A percentile compares a stretch with the other conserved stretches of the same genome.
Conservation (phyloP, 2,113 vertebrate genomes). For the Aramus guarauna region DNA sequence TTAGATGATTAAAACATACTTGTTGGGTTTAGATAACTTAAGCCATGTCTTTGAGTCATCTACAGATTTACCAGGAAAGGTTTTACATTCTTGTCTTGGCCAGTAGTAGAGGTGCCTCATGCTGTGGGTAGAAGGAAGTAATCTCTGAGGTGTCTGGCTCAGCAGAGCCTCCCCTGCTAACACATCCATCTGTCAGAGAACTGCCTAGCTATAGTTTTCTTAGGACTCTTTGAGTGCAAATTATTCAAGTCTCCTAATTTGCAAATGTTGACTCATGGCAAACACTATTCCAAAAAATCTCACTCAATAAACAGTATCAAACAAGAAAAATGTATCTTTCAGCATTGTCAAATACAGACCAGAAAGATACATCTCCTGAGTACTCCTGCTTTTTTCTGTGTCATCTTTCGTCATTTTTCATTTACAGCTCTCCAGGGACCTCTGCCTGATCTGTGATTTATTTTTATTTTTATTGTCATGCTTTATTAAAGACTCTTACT, state of each 20-base stretch:
- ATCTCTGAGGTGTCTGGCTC: not conserved
- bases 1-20: not conserved
- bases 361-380: not conserved
- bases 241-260: not conserved
- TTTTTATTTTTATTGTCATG: not conserved
- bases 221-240: not conserved
- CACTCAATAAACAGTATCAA: not conserved
- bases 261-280: not conserved
- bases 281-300: not conserved
- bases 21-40: not conserved
- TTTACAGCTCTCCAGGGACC: not conserved
- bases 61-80: not conserved
- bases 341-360: not conserved
- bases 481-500: not conserved
- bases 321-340: not conserved
- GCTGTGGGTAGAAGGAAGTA: conserved; percentile 27
- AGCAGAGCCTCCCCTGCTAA: conserved; percentile 23
- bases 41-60: not conserved
- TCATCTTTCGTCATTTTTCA: not conserved
- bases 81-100: not conserved
- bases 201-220: not conserved
- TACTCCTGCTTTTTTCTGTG: not conserved
- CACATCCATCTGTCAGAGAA: conserved; percentile 37
- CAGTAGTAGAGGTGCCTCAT: not conserved
- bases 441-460: not conserved